Evolutionary conservation across 2,888 invertebrate species (phyloP).

Genomic region (Nasonovia ribisnigri): DNA sequence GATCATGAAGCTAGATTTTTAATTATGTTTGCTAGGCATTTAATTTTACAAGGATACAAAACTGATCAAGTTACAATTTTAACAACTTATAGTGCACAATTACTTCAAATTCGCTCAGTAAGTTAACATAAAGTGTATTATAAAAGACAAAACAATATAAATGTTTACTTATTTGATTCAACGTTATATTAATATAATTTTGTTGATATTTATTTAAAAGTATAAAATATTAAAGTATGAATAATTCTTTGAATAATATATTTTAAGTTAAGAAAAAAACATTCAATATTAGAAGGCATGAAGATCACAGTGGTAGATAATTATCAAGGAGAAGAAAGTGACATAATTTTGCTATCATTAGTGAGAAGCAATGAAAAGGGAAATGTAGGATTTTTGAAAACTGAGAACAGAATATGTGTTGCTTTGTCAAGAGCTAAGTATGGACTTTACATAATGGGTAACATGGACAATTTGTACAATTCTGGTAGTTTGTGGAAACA

Average conservation of each 20-base stretch:
- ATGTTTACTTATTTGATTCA: neutral
- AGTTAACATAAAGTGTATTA: too few relatives aligned
- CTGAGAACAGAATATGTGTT: constrained; percentile 82
- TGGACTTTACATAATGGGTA: constrained; percentile 82
- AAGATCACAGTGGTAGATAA: constrained; percentile 81
- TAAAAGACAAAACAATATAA: too few relatives aligned
- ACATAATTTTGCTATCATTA: constrained; percentile 82
- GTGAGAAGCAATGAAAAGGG: constrained; percentile 80
- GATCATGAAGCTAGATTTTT: constrained; percentile 77
- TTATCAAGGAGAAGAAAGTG: constrained; percentile 85
- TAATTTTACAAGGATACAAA: constrained; percentile 76
- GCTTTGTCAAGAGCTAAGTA: constrained; percentile 81
- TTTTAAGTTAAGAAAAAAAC: constrained; percentile 46
- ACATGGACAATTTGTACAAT: constrained; percentile 75
- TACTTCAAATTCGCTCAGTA: constrained; percentile 69
- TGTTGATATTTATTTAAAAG: neutral
- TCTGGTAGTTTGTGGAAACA: constrained; percentile 75
- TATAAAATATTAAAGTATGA: neutral
- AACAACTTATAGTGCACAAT: constrained; percentile 80
- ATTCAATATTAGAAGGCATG: constrained; percentile 72
- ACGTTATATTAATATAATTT: neutral
- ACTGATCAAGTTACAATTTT: constrained; percentile 80
- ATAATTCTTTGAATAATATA: neutral
- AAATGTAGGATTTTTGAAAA: constrained; percentile 79
- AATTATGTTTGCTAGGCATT: constrained; percentile 75